Evolutionary conservation across 2,113 vertebrate species (phyloP), one percentile per base, ranked within the genome.

Genomic region (Psittacula cyanocephala): DNA sequence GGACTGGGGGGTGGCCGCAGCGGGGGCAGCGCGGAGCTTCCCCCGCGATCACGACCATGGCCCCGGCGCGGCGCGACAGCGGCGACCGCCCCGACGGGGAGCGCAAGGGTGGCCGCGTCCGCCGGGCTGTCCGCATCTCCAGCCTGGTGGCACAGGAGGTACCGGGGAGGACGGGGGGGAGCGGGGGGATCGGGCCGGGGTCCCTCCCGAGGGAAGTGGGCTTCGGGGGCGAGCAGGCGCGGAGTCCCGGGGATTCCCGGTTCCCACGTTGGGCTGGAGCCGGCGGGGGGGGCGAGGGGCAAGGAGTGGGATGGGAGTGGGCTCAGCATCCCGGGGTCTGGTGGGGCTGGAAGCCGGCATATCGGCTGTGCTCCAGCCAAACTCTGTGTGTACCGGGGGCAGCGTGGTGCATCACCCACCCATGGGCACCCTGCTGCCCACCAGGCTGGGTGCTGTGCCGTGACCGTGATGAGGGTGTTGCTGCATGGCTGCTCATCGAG

Each of bases 101-200:
- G 13, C 53, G 72, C 24, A 76, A 37, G 55, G 46, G 72, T 43
- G 72, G 25, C 47, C 60, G 76, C 7, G 60, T 79, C 37, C 62
- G 62, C 47, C 31, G 77, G 29, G 77, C 77, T 39, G 62, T 80
- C 37, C 77, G 77, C 28, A 39, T 80, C 50, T 57, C 79, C 41
- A 81, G 79, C 52, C n/a, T 69, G 64, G 79, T 69, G 79, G 52
- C 79, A 29, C 77, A 65, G 77, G 77, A 80, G 77, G 77, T 80
- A 80, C 52, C 18, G 53, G 53, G 63, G 29, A 18, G 29, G 3
- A 6, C 7, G 24, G 39, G 47, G 37, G 20, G 22, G 19, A 13
- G 25, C 15, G 33, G 35, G 33, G 37, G 37, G 7, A 37, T 37
- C 37, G 37, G 37, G 37, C 22, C 28, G 15, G 8, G 12, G 17